Base-by-base conservation (phyloP, 92 coral and sea anemone species). In the Phymanthus crucifer region DNA sequence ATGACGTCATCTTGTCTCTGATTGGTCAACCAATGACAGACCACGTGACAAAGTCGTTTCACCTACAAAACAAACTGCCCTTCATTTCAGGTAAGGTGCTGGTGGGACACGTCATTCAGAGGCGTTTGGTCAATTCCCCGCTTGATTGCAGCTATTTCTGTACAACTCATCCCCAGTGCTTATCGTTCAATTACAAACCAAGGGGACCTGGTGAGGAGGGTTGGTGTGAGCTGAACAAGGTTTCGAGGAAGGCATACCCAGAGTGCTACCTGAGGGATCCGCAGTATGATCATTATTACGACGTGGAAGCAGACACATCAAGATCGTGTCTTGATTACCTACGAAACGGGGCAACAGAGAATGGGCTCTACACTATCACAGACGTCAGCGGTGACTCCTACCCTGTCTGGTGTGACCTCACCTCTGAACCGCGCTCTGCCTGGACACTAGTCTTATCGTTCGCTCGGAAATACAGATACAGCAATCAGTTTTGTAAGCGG, bases 371-470 rank as follows among this genome's bases (percentile, higher is more conserved):
- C 83, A 64, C 14, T 7, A 75, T 88, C 34, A 73, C 50, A 17
- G 70, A 73, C 47, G 54, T 31, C 35, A 72, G 34, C 18, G 91
- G 89, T 1, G 38, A 1, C 11, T 72, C 70, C 38, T 78, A 10
- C 34, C 68, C 26, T 23, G 89, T 85, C 37, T 88, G 69, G 70
- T 88, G 91, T 45, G 91, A 88, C 37, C 72, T 88, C 72, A 84
- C 85, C 40, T 79, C 88, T 5, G 91, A 88, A 37, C 75, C 86
- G 13, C 37, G 68, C 7, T 78, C 79, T 21, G 91, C 86, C 36
- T 88, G 91, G 91, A 88, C 91, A 17, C 80, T 85, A 14, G 31
- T 89, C 32, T 43, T 89, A 52, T 89, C 92, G 6, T 71, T 71
- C 31, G 70, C 84, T 2, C 26, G 80, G 29, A 87, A 81, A n/a